A percentile compares a stretch with the other conserved stretches of the same genome.
Conservation (phyloP, 2,113 vertebrate species). For the Microcebus tavaratra region DNA sequence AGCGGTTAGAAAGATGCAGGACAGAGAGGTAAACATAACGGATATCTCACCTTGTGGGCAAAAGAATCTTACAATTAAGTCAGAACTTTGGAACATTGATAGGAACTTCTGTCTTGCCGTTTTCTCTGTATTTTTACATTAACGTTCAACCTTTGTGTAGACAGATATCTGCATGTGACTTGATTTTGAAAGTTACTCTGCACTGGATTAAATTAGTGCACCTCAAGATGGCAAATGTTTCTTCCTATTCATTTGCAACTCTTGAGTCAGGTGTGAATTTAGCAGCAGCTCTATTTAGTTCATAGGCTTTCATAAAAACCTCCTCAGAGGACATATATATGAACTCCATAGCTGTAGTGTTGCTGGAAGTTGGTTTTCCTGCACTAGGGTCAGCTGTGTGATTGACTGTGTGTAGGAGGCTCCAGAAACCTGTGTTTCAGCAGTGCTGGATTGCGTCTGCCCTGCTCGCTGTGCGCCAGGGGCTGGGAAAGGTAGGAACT, state of each 20-base stretch:
- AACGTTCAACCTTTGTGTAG: background rate
- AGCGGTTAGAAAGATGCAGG: background rate
- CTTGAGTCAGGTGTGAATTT: background rate
- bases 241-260: conserved; percentile 16
- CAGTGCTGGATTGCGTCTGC: background rate
- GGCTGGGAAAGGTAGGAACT: background rate
- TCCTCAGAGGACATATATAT: background rate
- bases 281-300: background rate
- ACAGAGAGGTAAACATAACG: background rate
- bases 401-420: background rate
- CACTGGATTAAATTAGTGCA: background rate
- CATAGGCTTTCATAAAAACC: background rate
- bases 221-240: conserved; percentile 3
- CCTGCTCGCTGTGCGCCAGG: background rate
- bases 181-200: conserved; percentile 27
- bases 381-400: background rate
- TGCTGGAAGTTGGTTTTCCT: background rate
- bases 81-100: background rate
- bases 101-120: conserved; percentile 1
- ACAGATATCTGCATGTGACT: background rate
- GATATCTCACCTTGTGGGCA: background rate
- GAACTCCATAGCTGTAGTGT: background rate
- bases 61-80: conserved; percentile 31
- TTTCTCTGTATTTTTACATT: background rate
- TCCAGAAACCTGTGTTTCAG: background rate